Evolutionary conservation across 2,113 vertebrate species (phyloP).

Genomic region (Dasyprocta punctata): DNA sequence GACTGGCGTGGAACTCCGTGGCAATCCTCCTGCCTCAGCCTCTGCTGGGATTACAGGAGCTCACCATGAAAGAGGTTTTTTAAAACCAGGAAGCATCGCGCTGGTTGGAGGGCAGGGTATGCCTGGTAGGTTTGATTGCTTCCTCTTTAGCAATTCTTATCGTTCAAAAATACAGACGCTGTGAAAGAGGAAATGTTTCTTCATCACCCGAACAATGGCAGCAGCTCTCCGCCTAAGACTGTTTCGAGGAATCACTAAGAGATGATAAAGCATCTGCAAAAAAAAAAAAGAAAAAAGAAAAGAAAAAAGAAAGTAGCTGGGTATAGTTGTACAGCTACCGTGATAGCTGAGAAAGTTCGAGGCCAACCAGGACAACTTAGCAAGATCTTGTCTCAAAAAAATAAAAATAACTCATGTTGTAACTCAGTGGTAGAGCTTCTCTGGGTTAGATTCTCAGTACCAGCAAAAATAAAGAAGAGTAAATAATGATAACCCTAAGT

Average conservation of each 20-base stretch:
- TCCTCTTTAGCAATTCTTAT: conserved; percentile 74
- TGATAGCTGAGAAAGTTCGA: neutral
- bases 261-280: conserved; percentile 30
- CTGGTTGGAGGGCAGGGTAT: neutral
- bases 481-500: neutral
- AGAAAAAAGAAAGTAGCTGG: neutral
- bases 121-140: conserved; percentile 64
- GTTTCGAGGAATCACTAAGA: conserved; percentile 74
- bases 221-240: neutral
- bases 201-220: neutral
- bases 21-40: neutral
- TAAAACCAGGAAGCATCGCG: conserved; percentile 39
- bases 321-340: neutral
- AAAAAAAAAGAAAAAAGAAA: neutral
- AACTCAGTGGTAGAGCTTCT: neutral
- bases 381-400: neutral
- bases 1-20: neutral
- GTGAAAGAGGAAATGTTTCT: conserved; percentile 76
- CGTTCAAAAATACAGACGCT: conserved; percentile 26
- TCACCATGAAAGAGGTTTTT: neutral
- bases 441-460: neutral
- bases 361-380: neutral
- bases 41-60: neutral
- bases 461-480: neutral
- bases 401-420: neutral